Evolutionary conservation across 1,140 invertebrate genomes (phyloP).

Genomic region (Brachionus sp.): DNA sequence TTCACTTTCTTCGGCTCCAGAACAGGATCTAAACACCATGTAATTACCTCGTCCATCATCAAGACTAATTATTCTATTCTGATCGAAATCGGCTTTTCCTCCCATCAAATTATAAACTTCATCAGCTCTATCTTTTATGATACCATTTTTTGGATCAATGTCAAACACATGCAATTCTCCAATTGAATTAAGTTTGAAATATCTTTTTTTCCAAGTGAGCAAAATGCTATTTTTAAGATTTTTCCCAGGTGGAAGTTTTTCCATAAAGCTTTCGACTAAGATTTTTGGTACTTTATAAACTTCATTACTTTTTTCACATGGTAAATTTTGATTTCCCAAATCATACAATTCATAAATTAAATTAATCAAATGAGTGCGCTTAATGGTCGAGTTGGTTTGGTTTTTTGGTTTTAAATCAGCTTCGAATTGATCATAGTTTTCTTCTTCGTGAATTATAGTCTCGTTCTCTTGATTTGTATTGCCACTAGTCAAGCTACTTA

Average conservation of each 20-base stretch:
- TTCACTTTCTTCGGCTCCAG: neutral
- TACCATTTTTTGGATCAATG: neutral
- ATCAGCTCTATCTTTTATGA: conserved; percentile 14
- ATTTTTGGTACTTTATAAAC: neutral
- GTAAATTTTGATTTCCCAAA: neutral
- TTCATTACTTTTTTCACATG: neutral
- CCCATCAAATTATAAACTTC: conserved; percentile 40
- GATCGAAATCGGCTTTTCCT: neutral
- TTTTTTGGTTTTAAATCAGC: neutral
- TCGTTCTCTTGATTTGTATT: conserved; percentile 29
- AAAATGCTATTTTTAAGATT: conserved; percentile 28
- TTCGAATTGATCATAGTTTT: conserved; percentile 24
- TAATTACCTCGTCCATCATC: conserved; percentile 6
- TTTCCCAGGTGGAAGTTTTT: conserved; percentile 26
- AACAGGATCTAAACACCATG: neutral
- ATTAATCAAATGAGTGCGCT: conserved; percentile 21
- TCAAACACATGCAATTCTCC: conserved; percentile 14
- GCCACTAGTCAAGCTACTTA: neutral
- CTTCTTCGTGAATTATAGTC: neutral
- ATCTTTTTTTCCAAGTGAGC: neutral
- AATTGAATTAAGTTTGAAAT: conserved; percentile 28
- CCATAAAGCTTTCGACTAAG: conserved; percentile 7
- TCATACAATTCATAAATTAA: conserved; percentile 23
- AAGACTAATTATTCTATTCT: conserved; percentile 8
- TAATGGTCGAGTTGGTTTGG: neutral